phyloP scores from a whole-genome alignment of 1,140 invertebrate genomes.

The Drosophila athabasca region DNA sequence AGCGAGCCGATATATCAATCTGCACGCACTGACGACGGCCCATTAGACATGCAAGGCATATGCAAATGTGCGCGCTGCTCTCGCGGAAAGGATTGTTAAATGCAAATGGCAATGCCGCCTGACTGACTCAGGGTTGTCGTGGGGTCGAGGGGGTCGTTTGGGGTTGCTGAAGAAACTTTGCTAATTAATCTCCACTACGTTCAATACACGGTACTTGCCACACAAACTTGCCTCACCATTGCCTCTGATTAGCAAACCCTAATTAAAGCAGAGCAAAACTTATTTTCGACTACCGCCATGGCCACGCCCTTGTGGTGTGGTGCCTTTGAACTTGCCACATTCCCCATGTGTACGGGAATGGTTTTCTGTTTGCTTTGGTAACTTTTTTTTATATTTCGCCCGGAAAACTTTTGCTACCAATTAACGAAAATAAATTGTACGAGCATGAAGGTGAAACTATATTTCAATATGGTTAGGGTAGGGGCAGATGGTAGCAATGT shows the following conservation, averaged over 20 bases:
- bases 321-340: constrained; percentile 52
- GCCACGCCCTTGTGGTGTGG: constrained; percentile 27
- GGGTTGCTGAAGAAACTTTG: not conserved
- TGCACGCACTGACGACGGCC: constrained; percentile 38
- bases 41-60: constrained; percentile 45
- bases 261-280: constrained; percentile 46
- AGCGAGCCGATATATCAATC: constrained; percentile 46
- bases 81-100: not conserved
- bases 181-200: constrained; percentile 36
- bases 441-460: constrained; percentile 49
- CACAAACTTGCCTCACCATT: constrained; percentile 19
- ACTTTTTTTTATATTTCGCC: constrained; percentile 26
- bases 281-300: constrained; percentile 4
- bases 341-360: constrained; percentile 14
- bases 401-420: constrained; percentile 56
- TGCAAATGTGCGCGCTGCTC: constrained; percentile 17
- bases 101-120: constrained; percentile 34
- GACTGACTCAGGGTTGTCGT: constrained; percentile 16
- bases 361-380: constrained; percentile 34
- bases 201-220: constrained; percentile 1
- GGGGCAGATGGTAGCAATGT: not conserved
- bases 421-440: constrained; percentile 61
- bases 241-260: constrained; percentile 40
- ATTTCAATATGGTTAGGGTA: constrained; percentile 51
- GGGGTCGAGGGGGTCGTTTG: not conserved